These are phyloP conservation scores for Ostrea denselamellosa DNA, from an alignment of 1,140 invertebrate genomes.

Conservation along the genomic window DNA sequence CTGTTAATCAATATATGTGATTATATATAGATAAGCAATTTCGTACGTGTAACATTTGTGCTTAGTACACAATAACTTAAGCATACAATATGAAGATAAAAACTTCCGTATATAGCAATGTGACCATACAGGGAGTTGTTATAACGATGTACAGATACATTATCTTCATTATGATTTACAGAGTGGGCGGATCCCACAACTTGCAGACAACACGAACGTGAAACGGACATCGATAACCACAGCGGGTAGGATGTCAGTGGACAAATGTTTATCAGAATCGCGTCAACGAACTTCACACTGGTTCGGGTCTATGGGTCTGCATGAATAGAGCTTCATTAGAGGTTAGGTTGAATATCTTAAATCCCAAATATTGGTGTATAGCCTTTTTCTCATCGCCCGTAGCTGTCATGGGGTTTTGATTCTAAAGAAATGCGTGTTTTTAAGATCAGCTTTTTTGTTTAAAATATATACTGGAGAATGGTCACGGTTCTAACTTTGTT, in stretches of 20 bases:
- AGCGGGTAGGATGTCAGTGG: neutral
- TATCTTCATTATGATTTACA: neutral
- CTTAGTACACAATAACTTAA: neutral
- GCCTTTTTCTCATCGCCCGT: neutral
- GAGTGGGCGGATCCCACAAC: neutral
- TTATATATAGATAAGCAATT: neutral
- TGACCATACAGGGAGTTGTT: conserved; percentile 2
- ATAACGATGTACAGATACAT: neutral
- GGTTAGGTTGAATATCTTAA: neutral
- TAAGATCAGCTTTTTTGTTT: neutral
- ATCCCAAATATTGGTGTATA: neutral
- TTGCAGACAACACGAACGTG: neutral
- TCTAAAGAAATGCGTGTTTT: neutral
- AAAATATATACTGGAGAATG: neutral
- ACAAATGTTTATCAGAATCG: neutral
- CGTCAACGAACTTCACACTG: conserved; percentile 6
- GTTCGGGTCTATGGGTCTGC: neutral
- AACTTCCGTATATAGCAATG: neutral
- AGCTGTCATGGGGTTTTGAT: neutral
- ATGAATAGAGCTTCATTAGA: neutral
- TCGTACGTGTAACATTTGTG: neutral
- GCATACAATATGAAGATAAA: neutral
- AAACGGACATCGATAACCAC: neutral
- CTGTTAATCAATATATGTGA: neutral
- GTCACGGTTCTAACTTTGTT: neutral